These are phyloP conservation scores for Sebastes fasciatus DNA, from an alignment of 2,113 vertebrate species.

Conservation along the genomic window DNA sequence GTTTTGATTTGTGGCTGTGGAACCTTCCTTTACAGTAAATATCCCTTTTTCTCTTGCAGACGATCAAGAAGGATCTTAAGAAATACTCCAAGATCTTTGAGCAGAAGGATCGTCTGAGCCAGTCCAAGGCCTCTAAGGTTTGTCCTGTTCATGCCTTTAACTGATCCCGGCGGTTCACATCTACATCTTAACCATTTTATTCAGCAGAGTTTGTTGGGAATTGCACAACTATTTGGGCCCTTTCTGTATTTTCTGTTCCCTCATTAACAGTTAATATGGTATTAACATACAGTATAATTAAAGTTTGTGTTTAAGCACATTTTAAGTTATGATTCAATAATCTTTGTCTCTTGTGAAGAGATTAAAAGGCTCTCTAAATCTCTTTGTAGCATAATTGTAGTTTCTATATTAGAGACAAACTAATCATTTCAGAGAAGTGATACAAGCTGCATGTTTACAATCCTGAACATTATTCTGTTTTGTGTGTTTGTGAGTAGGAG, in stretches of 20 bases:
- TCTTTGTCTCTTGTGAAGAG: neutral
- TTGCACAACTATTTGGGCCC: neutral
- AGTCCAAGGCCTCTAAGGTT: slow-evolving; percentile 99
- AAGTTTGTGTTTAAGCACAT: neutral
- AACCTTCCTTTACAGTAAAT: neutral
- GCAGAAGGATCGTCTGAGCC: slow-evolving; percentile 98
- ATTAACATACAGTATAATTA: neutral
- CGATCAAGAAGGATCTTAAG: slow-evolving; percentile 98
- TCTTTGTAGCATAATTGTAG: neutral
- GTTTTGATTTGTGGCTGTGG: neutral
- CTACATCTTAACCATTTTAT: neutral
- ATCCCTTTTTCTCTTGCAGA: slow-evolving; percentile 78
- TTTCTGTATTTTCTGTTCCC: neutral
- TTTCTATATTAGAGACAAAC: neutral
- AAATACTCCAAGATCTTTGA: slow-evolving; percentile 99
- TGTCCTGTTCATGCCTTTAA: slow-evolving; percentile 27
- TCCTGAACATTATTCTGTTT: neutral
- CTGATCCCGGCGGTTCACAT: neutral
- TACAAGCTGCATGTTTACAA: neutral
- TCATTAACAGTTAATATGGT: neutral
- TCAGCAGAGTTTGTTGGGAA: neutral
- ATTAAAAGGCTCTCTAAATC: neutral
- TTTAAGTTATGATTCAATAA: neutral
- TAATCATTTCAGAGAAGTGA: neutral
- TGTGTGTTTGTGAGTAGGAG: slow-evolving; percentile 84